phyloP scores from a whole-genome alignment of 1,140 invertebrate genomes.

The Belonocnema kinseyi region DNA sequence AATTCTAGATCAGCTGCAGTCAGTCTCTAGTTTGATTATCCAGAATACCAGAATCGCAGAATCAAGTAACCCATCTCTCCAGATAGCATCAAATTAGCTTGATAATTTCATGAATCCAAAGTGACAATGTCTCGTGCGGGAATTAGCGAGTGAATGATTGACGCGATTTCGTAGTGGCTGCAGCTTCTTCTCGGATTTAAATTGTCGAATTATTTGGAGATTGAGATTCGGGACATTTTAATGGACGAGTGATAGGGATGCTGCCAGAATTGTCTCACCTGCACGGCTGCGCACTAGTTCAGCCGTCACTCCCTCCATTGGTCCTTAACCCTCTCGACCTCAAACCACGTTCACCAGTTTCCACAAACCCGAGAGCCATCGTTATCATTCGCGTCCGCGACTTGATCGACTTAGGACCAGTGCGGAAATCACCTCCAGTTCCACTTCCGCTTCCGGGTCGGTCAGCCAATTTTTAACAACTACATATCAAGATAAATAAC shows the following conservation, averaged over 20 bases:
- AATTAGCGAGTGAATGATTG: constrained; percentile 23
- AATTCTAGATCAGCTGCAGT: not conserved
- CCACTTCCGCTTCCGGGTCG: constrained; percentile 60
- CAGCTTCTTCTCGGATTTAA: not conserved
- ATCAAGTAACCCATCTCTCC: constrained; percentile 15
- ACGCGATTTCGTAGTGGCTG: not conserved
- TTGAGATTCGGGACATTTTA: constrained; percentile 43
- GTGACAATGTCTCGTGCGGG: constrained; percentile 1
- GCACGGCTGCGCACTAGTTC: constrained; percentile 64
- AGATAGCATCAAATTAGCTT: constrained; percentile 12
- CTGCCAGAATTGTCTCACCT: constrained; percentile 47
- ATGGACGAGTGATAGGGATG: constrained; percentile 44
- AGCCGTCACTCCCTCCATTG: constrained; percentile 44
- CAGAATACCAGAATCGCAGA: not conserved
- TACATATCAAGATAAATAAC: no score
- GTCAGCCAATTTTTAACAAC: no score
- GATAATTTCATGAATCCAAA: constrained; percentile 17
- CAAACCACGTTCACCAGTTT: constrained; percentile 46
- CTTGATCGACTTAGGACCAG: constrained; percentile 48
- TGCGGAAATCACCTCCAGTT: constrained; percentile 37
- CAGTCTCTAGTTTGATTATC: constrained; percentile 4
- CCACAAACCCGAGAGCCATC: constrained; percentile 35
- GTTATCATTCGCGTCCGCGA: constrained; percentile 68
- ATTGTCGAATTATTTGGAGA: constrained; percentile 46
- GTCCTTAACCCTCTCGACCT: constrained; percentile 40